Evolutionary conservation across 2,888 invertebrate genomes (phyloP).

Genomic region (Epinotia brunnichana): DNA sequence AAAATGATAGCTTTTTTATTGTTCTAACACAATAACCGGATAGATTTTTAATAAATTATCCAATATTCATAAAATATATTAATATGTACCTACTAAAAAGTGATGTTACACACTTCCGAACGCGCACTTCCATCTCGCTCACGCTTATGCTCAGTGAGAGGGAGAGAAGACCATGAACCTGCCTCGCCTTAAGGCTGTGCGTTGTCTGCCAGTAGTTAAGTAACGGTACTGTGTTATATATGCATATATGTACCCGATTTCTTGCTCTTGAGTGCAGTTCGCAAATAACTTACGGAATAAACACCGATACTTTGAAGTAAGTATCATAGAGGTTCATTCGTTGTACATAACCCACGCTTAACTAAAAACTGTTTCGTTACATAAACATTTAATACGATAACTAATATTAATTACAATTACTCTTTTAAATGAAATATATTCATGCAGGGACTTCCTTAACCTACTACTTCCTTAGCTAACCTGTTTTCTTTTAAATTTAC

Average conservation of each 20-base stretch:
- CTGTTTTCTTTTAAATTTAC: slow-evolving; percentile 67
- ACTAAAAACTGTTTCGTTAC: slow-evolving; percentile 52
- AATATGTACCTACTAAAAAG: too few species aligned
- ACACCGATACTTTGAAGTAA: slow-evolving; percentile 26
- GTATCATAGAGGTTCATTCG: slow-evolving; percentile 59
- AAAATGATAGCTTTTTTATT: too few species aligned
- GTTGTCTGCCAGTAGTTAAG: too few species aligned
- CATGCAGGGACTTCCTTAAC: slow-evolving; percentile 67
- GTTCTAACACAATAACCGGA: too few species aligned
- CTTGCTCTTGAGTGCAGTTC: slow-evolving; percentile 13
- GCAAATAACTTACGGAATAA: slow-evolving; percentile 27
- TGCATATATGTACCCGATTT: neutral
- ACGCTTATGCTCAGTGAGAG: too few species aligned
- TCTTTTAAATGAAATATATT: slow-evolving; percentile 78
- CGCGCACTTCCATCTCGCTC: too few species aligned
- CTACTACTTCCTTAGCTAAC: slow-evolving; percentile 68
- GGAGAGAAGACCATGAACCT: too few species aligned
- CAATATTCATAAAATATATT: too few species aligned
- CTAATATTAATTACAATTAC: slow-evolving; percentile 51
- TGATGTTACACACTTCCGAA: too few species aligned
- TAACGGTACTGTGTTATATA: too few species aligned
- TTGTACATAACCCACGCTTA: slow-evolving; percentile 73
- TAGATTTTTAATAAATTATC: too few species aligned
- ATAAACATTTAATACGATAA: slow-evolving; percentile 48
- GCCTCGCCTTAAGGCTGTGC: too few species aligned